These are phyloP conservation scores for Hemicordylus capensis DNA, from an alignment of 2,113 vertebrate species.

Conservation along the genomic window DNA sequence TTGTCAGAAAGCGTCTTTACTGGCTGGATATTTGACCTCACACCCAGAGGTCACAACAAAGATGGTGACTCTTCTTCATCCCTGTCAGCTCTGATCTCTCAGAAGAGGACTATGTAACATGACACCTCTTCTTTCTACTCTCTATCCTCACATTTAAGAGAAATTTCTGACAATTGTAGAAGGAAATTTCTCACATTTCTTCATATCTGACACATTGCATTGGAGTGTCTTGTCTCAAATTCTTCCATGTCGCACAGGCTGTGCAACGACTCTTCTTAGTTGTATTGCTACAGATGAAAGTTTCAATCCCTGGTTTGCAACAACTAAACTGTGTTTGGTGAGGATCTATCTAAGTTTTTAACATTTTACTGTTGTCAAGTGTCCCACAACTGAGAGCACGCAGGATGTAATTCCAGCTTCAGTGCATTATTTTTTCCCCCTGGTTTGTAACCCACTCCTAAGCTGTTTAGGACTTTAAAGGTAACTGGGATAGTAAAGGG, in stretches of 20 bases:
- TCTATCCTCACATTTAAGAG: constrained; percentile 15
- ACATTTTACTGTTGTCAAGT: not conserved
- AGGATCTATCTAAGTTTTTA: not conserved
- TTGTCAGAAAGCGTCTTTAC: not conserved
- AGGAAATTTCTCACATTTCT: not conserved
- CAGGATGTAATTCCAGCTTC: too few relatives aligned
- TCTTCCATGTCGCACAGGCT: too few relatives aligned
- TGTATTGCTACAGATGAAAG: not conserved
- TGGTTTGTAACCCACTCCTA: too few relatives aligned
- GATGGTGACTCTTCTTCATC: not conserved
- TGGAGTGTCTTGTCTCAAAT: not conserved
- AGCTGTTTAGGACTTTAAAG: too few relatives aligned
- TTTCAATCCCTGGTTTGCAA: not conserved
- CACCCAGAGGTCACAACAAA: not conserved
- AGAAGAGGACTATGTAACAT: too few relatives aligned
- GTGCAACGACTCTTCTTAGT: not conserved
- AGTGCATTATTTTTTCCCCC: too few relatives aligned
- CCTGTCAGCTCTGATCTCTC: not conserved
- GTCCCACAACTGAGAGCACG: not conserved
- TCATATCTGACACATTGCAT: not conserved
- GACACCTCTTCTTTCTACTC: not conserved
- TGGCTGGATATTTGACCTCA: not conserved
- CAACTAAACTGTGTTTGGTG: not conserved
- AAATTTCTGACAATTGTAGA: not conserved
- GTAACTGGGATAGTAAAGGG: too few relatives aligned